phyloP scores from a whole-genome alignment of 2,888 invertebrate species.

The Julus scandinavius region DNA sequence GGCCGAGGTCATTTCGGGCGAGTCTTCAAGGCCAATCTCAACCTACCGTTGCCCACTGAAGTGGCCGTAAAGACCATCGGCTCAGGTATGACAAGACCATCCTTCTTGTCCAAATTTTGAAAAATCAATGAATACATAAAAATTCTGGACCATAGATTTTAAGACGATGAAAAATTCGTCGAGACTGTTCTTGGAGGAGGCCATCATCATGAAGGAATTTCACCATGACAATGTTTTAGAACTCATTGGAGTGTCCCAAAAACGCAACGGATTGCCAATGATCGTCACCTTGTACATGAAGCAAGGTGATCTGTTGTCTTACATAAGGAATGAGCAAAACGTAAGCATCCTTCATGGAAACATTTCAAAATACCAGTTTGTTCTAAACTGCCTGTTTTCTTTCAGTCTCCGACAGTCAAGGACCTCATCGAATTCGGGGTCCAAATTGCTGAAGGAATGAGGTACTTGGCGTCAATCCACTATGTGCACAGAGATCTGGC shows the following conservation, averaged over 20 bases:
- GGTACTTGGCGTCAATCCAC: slow-evolving; percentile 67
- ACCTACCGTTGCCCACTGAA: slow-evolving; percentile 61
- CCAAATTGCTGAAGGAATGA: slow-evolving; percentile 69
- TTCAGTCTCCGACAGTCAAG: slow-evolving; percentile 68
- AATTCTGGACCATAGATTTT: slow-evolving; percentile 36
- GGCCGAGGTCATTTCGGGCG: slow-evolving; percentile 67
- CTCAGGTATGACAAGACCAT: slow-evolving; percentile 48
- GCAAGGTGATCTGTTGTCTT: slow-evolving; percentile 68
- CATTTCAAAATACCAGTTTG: no score
- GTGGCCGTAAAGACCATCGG: slow-evolving; percentile 65
- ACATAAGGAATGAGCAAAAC: slow-evolving; percentile 65
- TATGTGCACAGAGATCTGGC: slow-evolving; percentile 70
- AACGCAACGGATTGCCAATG: slow-evolving; percentile 67
- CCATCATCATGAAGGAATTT: slow-evolving; percentile 69
- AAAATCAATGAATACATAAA: background rate
- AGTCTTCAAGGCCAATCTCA: slow-evolving; percentile 65
- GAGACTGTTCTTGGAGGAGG: slow-evolving; percentile 68
- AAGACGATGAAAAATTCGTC: slow-evolving; percentile 58
- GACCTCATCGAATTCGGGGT: slow-evolving; percentile 67
- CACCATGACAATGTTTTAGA: slow-evolving; percentile 68
- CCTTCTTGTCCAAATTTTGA: background rate
- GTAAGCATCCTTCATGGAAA: slow-evolving; percentile 60
- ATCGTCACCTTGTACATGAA: slow-evolving; percentile 70
- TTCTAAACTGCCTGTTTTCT: slow-evolving; percentile 54
- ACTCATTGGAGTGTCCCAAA: slow-evolving; percentile 68